Base-by-base conservation (phyloP, 2,888 invertebrate genomes). In the Stenichneumon culpator region DNA sequence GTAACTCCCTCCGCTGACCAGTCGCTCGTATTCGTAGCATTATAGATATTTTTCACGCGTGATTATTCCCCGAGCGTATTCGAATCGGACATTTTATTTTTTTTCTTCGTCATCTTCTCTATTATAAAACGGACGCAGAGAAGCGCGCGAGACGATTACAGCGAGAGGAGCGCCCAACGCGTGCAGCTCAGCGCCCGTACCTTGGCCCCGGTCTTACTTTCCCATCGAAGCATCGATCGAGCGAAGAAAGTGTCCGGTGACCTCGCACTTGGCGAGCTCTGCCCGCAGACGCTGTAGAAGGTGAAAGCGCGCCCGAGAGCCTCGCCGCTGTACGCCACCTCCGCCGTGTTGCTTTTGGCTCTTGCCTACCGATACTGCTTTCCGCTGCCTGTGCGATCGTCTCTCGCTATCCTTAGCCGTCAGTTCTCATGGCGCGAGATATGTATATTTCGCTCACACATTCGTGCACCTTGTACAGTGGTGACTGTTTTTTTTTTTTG, bases 201-300 rank as follows among this genome's bases (percentile, higher is more conserved):
- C 57, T 57, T 57, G 22, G 57, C 57, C 72, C 67, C 83, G 80
- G 83, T 75, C 74, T 78, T 75, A 92, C 93, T 93, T 93, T 93
- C 88, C 93, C 94, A 93, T 92, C 89, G 91, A 90, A 89, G 90
- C 90, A 89, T 92, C 90, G 91, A 93, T 93, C 92, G 91, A 92
- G 89, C 92, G 92, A 94, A 94, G 94, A 94, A 94, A 94, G 94
- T 93, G 91, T 92, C 92, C 91, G 87, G 88, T 86, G 88, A 90
- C 89, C 90, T 89, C 85, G 90, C 90, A 86, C 85, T 85, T 85
- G 84, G 85, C 82, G 86, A 79, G 84, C 75, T 81, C 75, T 82
- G 63, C 68, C 79, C 81, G 79, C 74, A 70, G 88, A 89, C 87
- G 89, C 88, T 88, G 88, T 87, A 87, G 89, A 88, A 89, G 93